Evolutionary conservation across 2,113 vertebrate species (phyloP).

Genomic region (Hipposideros armiger): DNA sequence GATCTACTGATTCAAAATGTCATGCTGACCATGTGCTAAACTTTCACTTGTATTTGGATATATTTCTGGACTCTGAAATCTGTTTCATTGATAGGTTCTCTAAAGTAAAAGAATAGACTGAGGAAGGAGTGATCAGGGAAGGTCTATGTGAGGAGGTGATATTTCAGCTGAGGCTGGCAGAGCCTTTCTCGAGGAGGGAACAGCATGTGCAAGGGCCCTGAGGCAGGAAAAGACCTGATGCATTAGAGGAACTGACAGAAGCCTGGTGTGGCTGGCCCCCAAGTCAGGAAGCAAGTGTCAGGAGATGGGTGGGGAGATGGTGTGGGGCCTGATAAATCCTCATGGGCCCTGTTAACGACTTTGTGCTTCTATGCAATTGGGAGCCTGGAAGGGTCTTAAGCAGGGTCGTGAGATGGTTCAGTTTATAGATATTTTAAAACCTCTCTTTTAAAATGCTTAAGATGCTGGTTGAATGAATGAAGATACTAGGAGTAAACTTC

Average conservation of each 20-base stretch:
- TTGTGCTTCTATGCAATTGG: fast-evolving
- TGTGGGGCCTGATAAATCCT: neutral
- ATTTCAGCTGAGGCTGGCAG: neutral
- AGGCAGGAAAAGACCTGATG: neutral
- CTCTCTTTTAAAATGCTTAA: neutral
- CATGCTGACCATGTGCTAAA: neutral
- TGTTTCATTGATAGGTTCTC: neutral
- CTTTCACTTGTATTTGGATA: neutral
- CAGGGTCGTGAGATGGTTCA: neutral
- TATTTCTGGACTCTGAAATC: neutral
- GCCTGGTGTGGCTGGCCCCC: neutral
- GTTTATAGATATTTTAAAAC: neutral
- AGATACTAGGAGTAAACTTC: neutral
- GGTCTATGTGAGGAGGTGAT: neutral
- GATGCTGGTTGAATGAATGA: neutral
- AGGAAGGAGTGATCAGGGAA: neutral
- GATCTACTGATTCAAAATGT: neutral
- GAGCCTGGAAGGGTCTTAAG: neutral
- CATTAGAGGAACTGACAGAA: neutral
- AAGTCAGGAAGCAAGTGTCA: neutral
- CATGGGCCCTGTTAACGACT: neutral
- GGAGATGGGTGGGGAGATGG: neutral
- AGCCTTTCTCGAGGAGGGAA: neutral
- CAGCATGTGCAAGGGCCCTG: neutral
- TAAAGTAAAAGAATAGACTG: neutral